phyloP scores from a whole-genome alignment of 2,113 vertebrate species.

The Lasiurus cinereus region DNA sequence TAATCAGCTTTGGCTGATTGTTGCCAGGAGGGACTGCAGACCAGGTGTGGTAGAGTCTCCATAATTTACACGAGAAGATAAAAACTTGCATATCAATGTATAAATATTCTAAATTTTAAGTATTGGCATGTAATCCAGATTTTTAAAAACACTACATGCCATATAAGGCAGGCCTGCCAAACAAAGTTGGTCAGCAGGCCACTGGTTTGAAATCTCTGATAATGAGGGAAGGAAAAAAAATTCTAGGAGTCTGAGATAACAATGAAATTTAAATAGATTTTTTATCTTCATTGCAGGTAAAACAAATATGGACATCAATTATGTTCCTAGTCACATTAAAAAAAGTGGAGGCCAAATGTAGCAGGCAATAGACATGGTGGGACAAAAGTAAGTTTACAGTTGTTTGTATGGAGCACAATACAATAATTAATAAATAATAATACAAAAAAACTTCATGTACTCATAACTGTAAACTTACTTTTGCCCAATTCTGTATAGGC shows the following conservation, averaged over 20 bases:
- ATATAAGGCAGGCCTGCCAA: neutral
- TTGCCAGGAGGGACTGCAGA: neutral
- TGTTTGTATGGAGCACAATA: too few relatives aligned
- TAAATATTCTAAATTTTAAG: conserved; percentile 1
- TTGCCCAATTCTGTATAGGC: too few relatives aligned
- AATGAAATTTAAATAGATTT: neutral
- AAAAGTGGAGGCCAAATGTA: conserved; percentile 20
- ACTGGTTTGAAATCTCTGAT: neutral
- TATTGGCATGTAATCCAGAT: neutral
- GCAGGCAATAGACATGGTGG: neutral
- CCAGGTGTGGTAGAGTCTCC: neutral
- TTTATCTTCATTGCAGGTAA: neutral
- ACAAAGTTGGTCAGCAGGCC: neutral
- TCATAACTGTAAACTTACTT: too few relatives aligned
- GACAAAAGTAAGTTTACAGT: too few relatives aligned
- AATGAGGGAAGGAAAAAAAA: neutral
- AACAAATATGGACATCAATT: neutral
- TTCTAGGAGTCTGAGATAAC: neutral
- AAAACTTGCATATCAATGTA: neutral
- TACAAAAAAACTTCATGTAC: too few relatives aligned
- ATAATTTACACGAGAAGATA: neutral
- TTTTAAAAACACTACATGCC: neutral
- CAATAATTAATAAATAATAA: too few relatives aligned
- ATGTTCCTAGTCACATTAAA: neutral
- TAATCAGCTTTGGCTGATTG: neutral